Evolutionary conservation across 2,797 vertebrate genomes (phyloP).

Genomic region (Enteromius mattozi): DNA sequence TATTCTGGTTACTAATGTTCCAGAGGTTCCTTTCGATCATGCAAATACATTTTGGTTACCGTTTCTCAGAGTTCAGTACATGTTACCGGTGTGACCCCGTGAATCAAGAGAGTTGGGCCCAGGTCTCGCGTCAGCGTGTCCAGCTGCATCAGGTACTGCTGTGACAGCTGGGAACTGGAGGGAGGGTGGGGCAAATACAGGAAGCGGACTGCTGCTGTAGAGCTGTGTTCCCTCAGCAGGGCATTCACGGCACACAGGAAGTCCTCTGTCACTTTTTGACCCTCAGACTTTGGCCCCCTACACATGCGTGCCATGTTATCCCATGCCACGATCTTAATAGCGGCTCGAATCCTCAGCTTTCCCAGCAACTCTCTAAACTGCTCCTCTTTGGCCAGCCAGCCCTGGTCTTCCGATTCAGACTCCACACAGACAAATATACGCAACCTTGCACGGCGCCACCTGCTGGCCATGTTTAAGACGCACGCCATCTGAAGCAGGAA

Average conservation of each 20-base stretch:
- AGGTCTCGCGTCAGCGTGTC: conserved; percentile 82
- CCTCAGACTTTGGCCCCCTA: accelerated
- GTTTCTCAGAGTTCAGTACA: conserved; percentile 86
- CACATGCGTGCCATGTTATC: conserved; percentile 78
- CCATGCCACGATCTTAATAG: conserved; percentile 88
- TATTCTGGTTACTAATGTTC: neutral
- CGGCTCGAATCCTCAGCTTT: conserved; percentile 87
- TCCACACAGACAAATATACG: conserved; percentile 89
- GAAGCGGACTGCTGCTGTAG: conserved; percentile 85
- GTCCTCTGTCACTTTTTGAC: conserved; percentile 65
- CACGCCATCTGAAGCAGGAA: conserved; percentile 94
- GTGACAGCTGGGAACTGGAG: conserved; percentile 71
- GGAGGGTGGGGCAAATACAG: conserved; percentile 89
- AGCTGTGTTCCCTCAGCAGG: conserved; percentile 82
- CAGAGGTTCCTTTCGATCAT: neutral
- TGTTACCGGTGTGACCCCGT: conserved; percentile 89
- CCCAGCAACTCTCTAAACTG: conserved; percentile 84
- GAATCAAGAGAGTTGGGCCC: conserved; percentile 88
- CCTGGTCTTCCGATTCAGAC: conserved; percentile 79
- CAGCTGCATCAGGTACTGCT: conserved; percentile 82
- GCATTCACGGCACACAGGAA: conserved; percentile 81
- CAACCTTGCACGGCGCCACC: conserved; percentile 86
- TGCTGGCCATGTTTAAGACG: conserved; percentile 89
- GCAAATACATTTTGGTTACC: neutral
- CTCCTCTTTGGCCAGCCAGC: conserved; percentile 86